Percentiles rank a stretch among this genome's conserved stretches.
These are phyloP conservation scores for Echiichthys vipera DNA, from an alignment of 2,797 vertebrate species.

Conservation along the genomic window DNA sequence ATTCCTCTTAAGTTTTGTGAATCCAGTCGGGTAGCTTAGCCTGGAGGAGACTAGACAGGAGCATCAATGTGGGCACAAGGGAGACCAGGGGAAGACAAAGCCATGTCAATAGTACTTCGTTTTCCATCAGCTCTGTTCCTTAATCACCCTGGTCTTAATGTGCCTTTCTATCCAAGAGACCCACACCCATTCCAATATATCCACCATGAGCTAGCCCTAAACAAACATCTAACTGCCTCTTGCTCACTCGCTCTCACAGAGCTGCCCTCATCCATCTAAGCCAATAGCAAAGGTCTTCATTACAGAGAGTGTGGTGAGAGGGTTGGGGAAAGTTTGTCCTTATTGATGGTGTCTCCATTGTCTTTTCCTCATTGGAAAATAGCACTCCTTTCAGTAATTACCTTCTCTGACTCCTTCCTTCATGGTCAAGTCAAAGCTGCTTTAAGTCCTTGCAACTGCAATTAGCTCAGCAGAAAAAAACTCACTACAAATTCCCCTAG, in stretches of 20 bases:
- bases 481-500: conserved; percentile 32
- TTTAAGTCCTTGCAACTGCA: conserved; percentile 73
- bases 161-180: conserved; percentile 68
- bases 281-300: conserved; percentile 84
- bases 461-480: conserved; percentile 58
- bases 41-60: conserved; percentile 70
- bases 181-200: conserved; percentile 80
- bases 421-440: conserved; percentile 70
- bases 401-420: conserved; percentile 63
- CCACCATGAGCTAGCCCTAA: conserved; percentile 70
- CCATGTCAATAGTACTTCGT: conserved; percentile 82
- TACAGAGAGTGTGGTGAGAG: conserved; percentile 77
- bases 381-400: conserved; percentile 78
- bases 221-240: conserved; percentile 81
- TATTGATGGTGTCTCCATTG: conserved; percentile 84
- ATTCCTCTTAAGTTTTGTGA: conserved; percentile 82
- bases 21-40: conserved; percentile 80
- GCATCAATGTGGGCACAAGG: conserved; percentile 76
- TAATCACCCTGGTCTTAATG: conserved; percentile 84
- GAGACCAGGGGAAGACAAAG: conserved; percentile 79
- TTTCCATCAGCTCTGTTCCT: conserved; percentile 86
- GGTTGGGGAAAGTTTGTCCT: conserved; percentile 75
- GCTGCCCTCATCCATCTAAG: conserved; percentile 80
- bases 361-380: conserved; percentile 70
- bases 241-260: conserved; percentile 63